phyloP scores from a whole-genome alignment of 2,888 invertebrate species.

The Drosophila pegasa region DNA sequence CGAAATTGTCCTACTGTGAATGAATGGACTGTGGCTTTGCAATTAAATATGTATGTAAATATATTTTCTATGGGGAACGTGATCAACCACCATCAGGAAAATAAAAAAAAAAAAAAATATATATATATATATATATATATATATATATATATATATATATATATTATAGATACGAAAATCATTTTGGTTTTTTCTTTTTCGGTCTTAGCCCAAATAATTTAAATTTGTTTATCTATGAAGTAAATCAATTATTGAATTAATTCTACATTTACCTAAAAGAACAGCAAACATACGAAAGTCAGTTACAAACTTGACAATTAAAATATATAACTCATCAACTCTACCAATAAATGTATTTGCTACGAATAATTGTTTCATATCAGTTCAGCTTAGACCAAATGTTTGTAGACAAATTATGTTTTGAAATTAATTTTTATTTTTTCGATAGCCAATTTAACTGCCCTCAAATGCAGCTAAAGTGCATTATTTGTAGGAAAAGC shows the following conservation, averaged over 20 bases:
- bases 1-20: not conserved
- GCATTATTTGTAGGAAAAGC: slow-evolving; percentile 36
- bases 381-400: slow-evolving; percentile 10
- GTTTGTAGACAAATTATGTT: slow-evolving; percentile 8
- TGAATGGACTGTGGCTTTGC: slow-evolving; percentile 17
- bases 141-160: not conserved
- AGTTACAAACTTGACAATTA: slow-evolving; percentile 38
- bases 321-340: slow-evolving; percentile 34
- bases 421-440: not conserved
- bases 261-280: slow-evolving; percentile 42
- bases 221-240: slow-evolving; percentile 21
- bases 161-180: not conserved
- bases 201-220: not conserved
- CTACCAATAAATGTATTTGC: slow-evolving; percentile 35
- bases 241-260: slow-evolving; percentile 13
- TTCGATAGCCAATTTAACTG: slow-evolving; percentile 15
- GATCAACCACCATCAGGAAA: not conserved
- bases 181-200: not conserved
- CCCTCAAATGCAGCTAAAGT: slow-evolving; percentile 15
- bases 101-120: not conserved
- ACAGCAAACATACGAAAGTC: slow-evolving; percentile 36
- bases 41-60: slow-evolving; percentile 11
- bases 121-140: not conserved
- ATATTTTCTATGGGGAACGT: slow-evolving; percentile 2
- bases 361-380: slow-evolving; percentile 23